Percentiles rank a stretch among this genome's conserved stretches.
These are phyloP conservation scores for Drosophila tropicalis DNA, from an alignment of 1,140 invertebrate species.

Conservation along the genomic window DNA sequence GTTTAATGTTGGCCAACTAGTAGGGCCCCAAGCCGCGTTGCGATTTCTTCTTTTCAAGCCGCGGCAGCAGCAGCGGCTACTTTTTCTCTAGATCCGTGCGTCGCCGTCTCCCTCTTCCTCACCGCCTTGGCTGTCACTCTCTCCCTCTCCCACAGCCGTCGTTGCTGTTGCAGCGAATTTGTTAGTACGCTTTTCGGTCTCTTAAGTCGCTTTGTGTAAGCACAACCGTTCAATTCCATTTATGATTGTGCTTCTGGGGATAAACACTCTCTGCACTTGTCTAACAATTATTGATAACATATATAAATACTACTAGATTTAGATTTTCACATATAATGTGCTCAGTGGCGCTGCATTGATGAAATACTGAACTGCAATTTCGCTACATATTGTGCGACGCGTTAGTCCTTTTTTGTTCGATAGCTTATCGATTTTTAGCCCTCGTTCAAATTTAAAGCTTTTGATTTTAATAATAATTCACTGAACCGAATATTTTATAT, in stretches of 20 bases:
- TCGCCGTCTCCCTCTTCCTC: slow-evolving; percentile 38
- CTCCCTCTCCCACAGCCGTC: slow-evolving; percentile 21
- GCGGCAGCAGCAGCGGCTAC: slow-evolving; percentile 22
- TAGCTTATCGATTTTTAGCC: too few relatives aligned
- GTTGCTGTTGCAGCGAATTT: slow-evolving; percentile 51
- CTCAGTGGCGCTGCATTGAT: slow-evolving; percentile 2
- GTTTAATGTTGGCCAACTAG: slow-evolving; percentile 9
- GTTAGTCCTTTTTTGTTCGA: neutral
- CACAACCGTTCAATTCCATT: slow-evolving; percentile 65
- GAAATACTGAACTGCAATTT: too few relatives aligned
- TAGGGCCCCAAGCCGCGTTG: slow-evolving; percentile 23
- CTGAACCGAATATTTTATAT: too few relatives aligned
- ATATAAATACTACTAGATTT: slow-evolving; percentile 8
- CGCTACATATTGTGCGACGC: neutral
- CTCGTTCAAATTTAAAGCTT: too few relatives aligned
- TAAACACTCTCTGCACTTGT: slow-evolving; percentile 61
- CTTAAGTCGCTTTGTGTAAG: slow-evolving; percentile 54
- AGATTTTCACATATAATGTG: slow-evolving; percentile 11
- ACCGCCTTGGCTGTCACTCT: slow-evolving; percentile 29
- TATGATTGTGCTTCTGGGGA: slow-evolving; percentile 57
- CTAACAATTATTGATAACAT: slow-evolving; percentile 39
- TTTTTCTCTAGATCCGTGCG: slow-evolving; percentile 27
- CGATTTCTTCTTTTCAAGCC: slow-evolving; percentile 15
- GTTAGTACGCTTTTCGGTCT: slow-evolving; percentile 59
- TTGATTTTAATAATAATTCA: too few relatives aligned